Evolutionary conservation across 2,888 invertebrate genomes (phyloP).

Genomic region (Luperina testacea): DNA sequence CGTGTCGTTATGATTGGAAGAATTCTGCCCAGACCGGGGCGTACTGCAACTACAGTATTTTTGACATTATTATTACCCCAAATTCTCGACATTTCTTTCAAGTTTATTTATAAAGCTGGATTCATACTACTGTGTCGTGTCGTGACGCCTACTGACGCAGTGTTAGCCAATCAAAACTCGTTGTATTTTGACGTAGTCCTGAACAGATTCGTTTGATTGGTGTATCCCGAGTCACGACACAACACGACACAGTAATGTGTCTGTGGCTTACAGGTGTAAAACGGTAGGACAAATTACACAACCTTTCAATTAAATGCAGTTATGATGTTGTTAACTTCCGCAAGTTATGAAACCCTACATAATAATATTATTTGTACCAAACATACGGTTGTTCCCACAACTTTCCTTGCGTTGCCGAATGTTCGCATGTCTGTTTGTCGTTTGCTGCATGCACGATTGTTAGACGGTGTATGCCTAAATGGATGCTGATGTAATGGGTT

Average conservation of each 20-base stretch:
- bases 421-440: conserved; percentile 53
- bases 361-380: conserved; percentile 36
- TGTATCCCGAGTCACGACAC: no score
- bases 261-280: no score
- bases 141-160: no score
- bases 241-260: no score
- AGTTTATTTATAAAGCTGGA: conserved; percentile 1
- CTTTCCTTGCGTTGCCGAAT: conserved; percentile 47
- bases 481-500: conserved; percentile 48
- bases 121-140: no score
- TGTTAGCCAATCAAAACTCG: no score
- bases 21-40: no score
- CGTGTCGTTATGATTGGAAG: no score
- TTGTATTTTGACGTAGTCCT: no score
- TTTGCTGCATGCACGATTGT: conserved; percentile 34
- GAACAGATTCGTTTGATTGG: no score
- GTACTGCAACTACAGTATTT: no score
- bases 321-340: conserved; percentile 17
- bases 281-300: conserved; percentile 19
- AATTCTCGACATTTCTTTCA: conserved; percentile 4
- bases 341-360: conserved; percentile 49
- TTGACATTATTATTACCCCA: background rate
- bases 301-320: conserved; percentile 29
- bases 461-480: conserved; percentile 37
- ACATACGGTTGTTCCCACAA: conserved; percentile 28